Evolutionary conservation across 2,113 vertebrate species (phyloP).

Genomic region (Brachionichthys hirsutus): DNA sequence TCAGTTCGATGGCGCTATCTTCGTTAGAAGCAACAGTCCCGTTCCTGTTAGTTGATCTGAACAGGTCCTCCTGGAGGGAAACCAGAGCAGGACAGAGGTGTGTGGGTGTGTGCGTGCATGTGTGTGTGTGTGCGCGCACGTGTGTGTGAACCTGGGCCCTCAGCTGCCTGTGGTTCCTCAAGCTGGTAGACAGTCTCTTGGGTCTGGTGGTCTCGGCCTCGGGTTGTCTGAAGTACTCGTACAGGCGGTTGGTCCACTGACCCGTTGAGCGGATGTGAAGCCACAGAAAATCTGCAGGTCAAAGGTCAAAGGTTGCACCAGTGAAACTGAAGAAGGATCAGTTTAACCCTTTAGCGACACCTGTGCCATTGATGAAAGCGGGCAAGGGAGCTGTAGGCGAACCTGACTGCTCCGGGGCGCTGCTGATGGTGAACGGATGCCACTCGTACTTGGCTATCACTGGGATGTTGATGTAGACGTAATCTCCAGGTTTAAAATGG

Average conservation of each 20-base stretch:
- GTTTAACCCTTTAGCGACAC: too few species aligned
- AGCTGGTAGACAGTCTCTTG: slow-evolving; percentile 57
- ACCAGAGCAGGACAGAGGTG: too few species aligned
- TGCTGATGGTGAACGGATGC: slow-evolving; percentile 96
- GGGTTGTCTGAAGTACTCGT: slow-evolving; percentile 80
- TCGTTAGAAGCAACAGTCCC: slow-evolving; percentile 51
- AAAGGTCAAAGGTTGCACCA: slow-evolving; percentile 6
- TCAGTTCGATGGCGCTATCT: slow-evolving; percentile 76
- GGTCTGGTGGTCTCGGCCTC: slow-evolving; percentile 1
- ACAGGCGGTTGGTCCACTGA: slow-evolving; percentile 88
- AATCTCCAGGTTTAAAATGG: slow-evolving; percentile 88
- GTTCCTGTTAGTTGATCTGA: slow-evolving; percentile 23
- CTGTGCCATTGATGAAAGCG: background rate
- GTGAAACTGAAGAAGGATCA: background rate
- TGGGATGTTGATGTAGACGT: slow-evolving; percentile 89
- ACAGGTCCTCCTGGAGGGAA: slow-evolving; percentile 62
- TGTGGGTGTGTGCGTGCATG: background rate
- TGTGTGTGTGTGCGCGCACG: background rate
- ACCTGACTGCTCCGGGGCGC: slow-evolving; percentile 89
- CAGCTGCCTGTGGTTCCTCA: slow-evolving; percentile 41
- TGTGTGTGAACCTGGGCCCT: slow-evolving; percentile 47
- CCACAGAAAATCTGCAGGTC: slow-evolving; percentile 82
- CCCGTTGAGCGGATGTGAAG: slow-evolving; percentile 86
- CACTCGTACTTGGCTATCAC: slow-evolving; percentile 87
- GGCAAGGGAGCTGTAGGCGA: background rate